Conservation (phyloP, 2,888 invertebrate species). For the Macrosiphum euphorbiae region DNA sequence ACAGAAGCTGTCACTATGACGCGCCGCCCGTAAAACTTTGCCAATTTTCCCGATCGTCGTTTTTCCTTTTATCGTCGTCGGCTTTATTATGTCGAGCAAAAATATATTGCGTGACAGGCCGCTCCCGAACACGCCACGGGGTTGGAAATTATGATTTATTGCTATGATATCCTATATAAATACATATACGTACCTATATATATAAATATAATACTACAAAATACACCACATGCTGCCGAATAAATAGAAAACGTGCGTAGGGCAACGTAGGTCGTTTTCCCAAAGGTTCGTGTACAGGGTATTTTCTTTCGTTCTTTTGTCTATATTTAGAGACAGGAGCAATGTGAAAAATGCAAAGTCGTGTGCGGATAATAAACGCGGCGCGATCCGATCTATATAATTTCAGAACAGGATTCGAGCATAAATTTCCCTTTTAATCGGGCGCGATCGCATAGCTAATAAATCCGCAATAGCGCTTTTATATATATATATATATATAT, state of each 20-base stretch:
- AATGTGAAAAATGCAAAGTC: neutral
- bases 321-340: neutral
- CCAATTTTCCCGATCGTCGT: neutral
- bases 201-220: neutral
- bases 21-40: constrained; percentile 18
- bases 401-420: neutral
- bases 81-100: neutral
- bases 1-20: neutral
- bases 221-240: neutral
- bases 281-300: neutral
- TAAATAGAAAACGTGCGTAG: neutral
- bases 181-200: neutral
- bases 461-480: neutral
- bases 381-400: neutral
- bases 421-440: constrained; percentile 11
- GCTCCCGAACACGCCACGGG: constrained; percentile 19
- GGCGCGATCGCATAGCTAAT: neutral
- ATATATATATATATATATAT: neutral
- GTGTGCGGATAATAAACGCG: neutral
- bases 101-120: constrained; percentile 26
- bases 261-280: neutral
- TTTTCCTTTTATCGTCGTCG: neutral
- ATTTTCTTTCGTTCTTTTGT: neutral
- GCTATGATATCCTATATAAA: constrained; percentile 7
- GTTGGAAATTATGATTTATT: constrained; percentile 51